Base-by-base conservation (phyloP, 1,140 invertebrate genomes). In the Drosophila bocki region DNA sequence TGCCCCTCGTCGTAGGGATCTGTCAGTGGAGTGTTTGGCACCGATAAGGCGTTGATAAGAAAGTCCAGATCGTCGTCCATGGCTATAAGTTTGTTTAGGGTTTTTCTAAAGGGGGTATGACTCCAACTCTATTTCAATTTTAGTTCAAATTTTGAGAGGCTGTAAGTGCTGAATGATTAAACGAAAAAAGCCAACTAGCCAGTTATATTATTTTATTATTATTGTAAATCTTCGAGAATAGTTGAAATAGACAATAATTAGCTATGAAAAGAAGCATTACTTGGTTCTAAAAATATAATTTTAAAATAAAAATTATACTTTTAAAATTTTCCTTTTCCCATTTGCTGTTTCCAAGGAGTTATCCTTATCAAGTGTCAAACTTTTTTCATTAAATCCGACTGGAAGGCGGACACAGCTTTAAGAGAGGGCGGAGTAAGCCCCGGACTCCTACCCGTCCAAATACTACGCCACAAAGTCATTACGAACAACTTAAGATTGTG, bases 401-500 rank as follows among this genome's bases (percentile, higher is more conserved):
- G 12, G 17, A 1, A 41, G 9, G 35, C 19, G 26, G 37, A 44
- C 61, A 15, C 53, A 53, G 54, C 80, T 88, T 88, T 70, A 87
- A 78, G 63, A 15, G 26, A 6, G 11, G 4, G 35, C 35, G 33
- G 26, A 26, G 57, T 35, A 72, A 29, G 62, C 48, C 51, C 26
- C 39, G 12, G 39, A 17, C 32, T 42, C 33, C 7, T 15, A 11
- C 45, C 17, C 44, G 19, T 39, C 53, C 22, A 19, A n/a, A 61
- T 65, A 48, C 60, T 65, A 48, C 60, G 78, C 85, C 75, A 71
- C 64, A 80, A 88, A 87, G 84, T 87, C 84, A 78, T 88, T 87
- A 87, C 81, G 75, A 87, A 84, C 77, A 87, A 87, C 85, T 90
- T 87, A 88, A 84, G 84, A 84, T 88, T 80, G 86, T 81, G 80